A percentile compares a stretch with the other conserved stretches of the same genome.
These are phyloP conservation scores for Chirona hameri DNA, from an alignment of 2,888 invertebrate genomes.

Conservation along the genomic window DNA sequence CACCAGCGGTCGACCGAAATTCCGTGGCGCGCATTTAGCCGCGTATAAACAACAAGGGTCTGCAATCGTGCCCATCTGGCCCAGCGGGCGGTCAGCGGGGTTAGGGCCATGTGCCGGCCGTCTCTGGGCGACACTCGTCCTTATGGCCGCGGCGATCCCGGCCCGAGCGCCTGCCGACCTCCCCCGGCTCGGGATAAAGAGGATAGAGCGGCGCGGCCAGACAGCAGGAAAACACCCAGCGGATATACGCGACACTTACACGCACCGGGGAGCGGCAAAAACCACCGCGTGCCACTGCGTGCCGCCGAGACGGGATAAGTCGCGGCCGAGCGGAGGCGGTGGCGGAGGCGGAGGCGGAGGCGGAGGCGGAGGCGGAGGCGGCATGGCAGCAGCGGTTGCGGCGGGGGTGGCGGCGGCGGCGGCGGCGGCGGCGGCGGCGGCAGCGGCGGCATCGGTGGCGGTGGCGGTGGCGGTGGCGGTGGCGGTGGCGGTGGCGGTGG, in stretches of 20 bases:
- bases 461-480: too few relatives aligned
- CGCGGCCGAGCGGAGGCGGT: neutral
- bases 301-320: neutral
- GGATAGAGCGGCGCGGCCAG: neutral
- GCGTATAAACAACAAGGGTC: neutral
- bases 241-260: conserved; percentile 28
- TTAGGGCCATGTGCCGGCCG: neutral
- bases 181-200: conserved; percentile 26
- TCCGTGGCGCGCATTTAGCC: neutral
- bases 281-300: neutral
- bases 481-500: too few relatives aligned
- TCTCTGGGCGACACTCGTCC: neutral
- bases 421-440: neutral
- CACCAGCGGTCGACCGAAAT: neutral
- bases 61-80: conserved; percentile 23
- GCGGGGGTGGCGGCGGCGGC: neutral
- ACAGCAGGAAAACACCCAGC: conserved; percentile 12
- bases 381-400: too few relatives aligned
- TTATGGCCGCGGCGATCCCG: neutral
- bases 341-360: too few relatives aligned
- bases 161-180: neutral
- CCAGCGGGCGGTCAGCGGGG: neutral
- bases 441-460: neutral
- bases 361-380: too few relatives aligned
- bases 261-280: conserved; percentile 8